Evolutionary conservation across 2,888 invertebrate species (phyloP), one percentile per base, ranked within the genome.

Genomic region (Diadegma fenestrale): DNA sequence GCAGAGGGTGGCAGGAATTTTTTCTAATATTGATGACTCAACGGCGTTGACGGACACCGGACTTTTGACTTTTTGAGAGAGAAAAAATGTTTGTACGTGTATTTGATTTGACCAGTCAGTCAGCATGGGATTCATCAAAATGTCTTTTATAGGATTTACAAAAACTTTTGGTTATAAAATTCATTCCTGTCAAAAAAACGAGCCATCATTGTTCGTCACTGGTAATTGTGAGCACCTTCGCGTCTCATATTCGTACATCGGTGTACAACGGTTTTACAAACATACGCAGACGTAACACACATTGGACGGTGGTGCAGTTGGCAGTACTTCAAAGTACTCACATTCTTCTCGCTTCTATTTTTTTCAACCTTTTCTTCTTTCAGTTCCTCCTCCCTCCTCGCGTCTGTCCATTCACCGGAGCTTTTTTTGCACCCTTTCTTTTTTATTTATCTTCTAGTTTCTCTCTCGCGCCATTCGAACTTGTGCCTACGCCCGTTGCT

Each of bases 161-260:
- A 85, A 87, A 90, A 89, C 72, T 85, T 88, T 87, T 84, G 85
- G 81, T 73, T 71, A n/a, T n/a, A 14, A 86, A 86, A 90, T 90
- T 90, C 88, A 85, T 88, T 88, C 86, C 87, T 88, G 85, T 68
- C 66, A 82, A 91, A 82, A 91, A 91, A 91, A 64, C 91, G 91
- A 92, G 88, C 88, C 86, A 84, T 88, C 83, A 92, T 92, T 92
- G 92, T 92, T 90, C 80, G 58, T 43, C 89, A 90, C 87, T 87
- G 85, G 88, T 88, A 89, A 89, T 91, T 90, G 89, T 89, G 88
- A 88, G 84, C 84, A 84, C 69, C 82, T 79, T 82, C 79, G 64
- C 64, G 85, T 73, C 63, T 85, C 78, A 51, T 33, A 61, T 51
- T 72, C 63, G 69, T 64, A 63, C 71, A 30, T 48, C 54, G 54